Evolutionary conservation across 2,797 vertebrate genomes (phyloP), one percentile per base, ranked within the genome.

Genomic region (Silurus lanzhouensis): DNA sequence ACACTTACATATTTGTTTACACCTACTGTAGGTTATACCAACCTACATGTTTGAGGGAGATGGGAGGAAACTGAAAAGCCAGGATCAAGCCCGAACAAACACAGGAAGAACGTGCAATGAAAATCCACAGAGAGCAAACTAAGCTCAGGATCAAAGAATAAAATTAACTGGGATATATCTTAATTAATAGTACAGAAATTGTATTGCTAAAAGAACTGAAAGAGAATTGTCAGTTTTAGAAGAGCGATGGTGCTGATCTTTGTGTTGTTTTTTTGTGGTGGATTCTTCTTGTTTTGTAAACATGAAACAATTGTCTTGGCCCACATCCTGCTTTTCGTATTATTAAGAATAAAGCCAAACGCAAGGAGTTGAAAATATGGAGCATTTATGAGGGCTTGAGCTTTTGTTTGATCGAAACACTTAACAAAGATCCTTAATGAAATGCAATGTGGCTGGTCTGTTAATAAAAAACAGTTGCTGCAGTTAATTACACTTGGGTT

Each of bases 351-450:
- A 15, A 61, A 60, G 38, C 14, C 5, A 44, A 81, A 72, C 4
- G 38, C n/a, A 46, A 7, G 19, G 76, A 60, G 70, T 44, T 58
- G n/a, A 76, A 52, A 48, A 61, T 60, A 67, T 38, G 25, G 63
- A 19, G n/a, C 70, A 8, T 48, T 63, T 83, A 71, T 1, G 19
- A 64, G 77, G 8, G 17, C 17, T 77, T 58, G 75, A 77, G 44
- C 78, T 66, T 48, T 70, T 74, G 72, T 60, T 78, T 57, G 52
- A 80, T 83, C 75, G 66, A 57, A 80, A 72, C 17, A 68, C 20
- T 83, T 77, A 79, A 27, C 48, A 76, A 70, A 61, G 81, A 79
- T 19, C 60, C 58, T 74, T 86, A 86, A 86, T 86, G 66, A 71
- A 82, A 82, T 52, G 66, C 27, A 52, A 71, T 71, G 81, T 60